Evolutionary conservation across 2,113 vertebrate genomes (phyloP).

Genomic region (Tachycineta bicolor): DNA sequence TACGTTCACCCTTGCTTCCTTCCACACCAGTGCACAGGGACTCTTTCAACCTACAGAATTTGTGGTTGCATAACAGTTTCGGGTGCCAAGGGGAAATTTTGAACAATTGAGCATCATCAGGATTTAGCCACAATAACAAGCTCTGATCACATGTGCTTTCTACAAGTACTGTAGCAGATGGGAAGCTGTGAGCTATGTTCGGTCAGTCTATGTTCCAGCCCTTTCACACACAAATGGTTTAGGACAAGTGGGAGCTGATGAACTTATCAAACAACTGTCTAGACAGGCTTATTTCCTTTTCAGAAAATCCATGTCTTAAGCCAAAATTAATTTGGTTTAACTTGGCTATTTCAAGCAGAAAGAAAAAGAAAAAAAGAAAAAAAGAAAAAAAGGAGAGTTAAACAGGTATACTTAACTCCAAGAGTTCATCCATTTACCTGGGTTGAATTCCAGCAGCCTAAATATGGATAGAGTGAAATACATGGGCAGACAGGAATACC

Average conservation of each 20-base stretch:
- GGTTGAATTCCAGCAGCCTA: background rate
- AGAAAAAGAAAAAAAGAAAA: background rate
- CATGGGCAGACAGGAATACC: background rate
- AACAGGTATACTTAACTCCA: background rate
- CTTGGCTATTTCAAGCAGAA: conserved; percentile 2
- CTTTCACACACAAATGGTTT: conserved; percentile 50
- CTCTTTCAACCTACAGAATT: conserved; percentile 16
- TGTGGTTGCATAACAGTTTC: conserved; percentile 35
- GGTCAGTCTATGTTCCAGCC: background rate
- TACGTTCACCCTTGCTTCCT: background rate
- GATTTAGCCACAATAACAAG: conserved; percentile 61
- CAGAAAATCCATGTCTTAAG: conserved; percentile 28
- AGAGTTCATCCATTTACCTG: background rate
- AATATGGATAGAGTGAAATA: background rate
- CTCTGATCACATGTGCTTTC: conserved; percentile 11
- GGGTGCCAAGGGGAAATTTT: conserved; percentile 45
- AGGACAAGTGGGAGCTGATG: conserved; percentile 40
- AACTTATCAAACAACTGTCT: conserved; percentile 60
- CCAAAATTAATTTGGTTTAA: background rate
- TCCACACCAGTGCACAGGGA: background rate
- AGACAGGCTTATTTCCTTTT: conserved; percentile 55
- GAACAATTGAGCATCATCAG: conserved; percentile 44
- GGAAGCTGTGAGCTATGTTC: background rate
- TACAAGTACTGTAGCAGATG: conserved; percentile 25
- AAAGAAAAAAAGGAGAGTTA: background rate